Evolutionary conservation across 2,113 vertebrate genomes (phyloP), one percentile per base, ranked within the genome.

Genomic region (Neotragus moschatus): DNA sequence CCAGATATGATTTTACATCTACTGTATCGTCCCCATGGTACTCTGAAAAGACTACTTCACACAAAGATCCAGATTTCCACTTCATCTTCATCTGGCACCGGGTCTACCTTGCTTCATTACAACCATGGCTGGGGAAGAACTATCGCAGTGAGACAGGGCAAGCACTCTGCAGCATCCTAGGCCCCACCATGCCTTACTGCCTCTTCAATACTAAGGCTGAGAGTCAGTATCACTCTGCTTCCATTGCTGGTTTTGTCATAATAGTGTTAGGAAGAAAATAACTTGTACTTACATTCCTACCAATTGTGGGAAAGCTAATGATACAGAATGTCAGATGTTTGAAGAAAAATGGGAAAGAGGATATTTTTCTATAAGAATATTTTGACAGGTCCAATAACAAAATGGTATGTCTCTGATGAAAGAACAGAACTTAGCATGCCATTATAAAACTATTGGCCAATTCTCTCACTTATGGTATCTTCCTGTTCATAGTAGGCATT

Each of bases 221-320:
- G 21, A 53, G 53, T 33, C 45, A n/a, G 12, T 19, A 39, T n/a
- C 21, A 23, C 21, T 89, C 85, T 94, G 70, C 21, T 84, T 81
- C 49, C 25, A 26, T 36, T 58, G 26, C 49, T 45, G 16, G 33
- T 93, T 95, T 97, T 73, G 90, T 93, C 77, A 88, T 2, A 63
- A 30, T 6, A 81, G 1, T 49, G 45, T 61, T 45, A 80, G 58
- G 75, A 81, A 91, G 63, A 90, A 86, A 80, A 94, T 61, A 73
- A 73, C 45, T 47, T 96, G 47, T 47, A 96, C 33, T 91, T 88
- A n/a, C 6, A 77, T 49, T 45, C 96, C 81, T 94, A 96, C 23
- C 47, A 7, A 85, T 88, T 55, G 30, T 30, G 16, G 43, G 26
- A 88, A 88, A 90, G 86, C 28, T 81, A 79, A 93, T 88, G 30